Conservation (phyloP, 1,140 invertebrate genomes). For the Drosophila miranda region DNA sequence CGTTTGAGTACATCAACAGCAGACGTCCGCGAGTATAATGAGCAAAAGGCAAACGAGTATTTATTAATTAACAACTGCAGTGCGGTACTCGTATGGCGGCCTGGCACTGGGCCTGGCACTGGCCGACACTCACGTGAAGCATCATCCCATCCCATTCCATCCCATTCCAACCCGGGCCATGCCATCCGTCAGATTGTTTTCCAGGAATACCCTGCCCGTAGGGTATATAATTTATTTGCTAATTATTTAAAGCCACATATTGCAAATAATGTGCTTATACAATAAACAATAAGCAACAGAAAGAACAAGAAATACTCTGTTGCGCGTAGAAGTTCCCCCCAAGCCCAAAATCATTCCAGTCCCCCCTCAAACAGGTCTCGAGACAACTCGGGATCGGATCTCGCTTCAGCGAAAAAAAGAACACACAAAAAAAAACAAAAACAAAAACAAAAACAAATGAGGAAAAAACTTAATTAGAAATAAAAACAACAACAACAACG, state of each 20-base stretch:
- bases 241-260: slow-evolving; percentile 67
- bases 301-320: not conserved
- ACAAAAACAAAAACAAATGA: slow-evolving; percentile 23
- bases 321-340: slow-evolving; percentile 50
- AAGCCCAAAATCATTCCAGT: slow-evolving; percentile 47
- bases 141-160: not conserved
- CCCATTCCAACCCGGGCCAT: no score
- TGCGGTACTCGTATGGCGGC: not conserved
- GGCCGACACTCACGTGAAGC: slow-evolving; percentile 38
- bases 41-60: slow-evolving; percentile 7
- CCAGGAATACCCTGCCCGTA: slow-evolving; percentile 42
- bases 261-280: slow-evolving; percentile 48
- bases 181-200: slow-evolving; percentile 33
- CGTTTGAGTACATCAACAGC: slow-evolving; percentile 6
- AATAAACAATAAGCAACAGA: slow-evolving; percentile 10
- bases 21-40: no score
- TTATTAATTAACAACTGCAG: slow-evolving; percentile 51
- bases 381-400: slow-evolving; percentile 29
- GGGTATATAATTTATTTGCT: slow-evolving; percentile 54
- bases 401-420: slow-evolving; percentile 33
- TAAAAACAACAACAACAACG: slow-evolving; percentile 50
- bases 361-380: slow-evolving; percentile 40
- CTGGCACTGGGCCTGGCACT: not conserved
- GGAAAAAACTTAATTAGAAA: slow-evolving; percentile 66
- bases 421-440: slow-evolving; percentile 21